These are phyloP conservation scores for Pseudanteris insignis DNA, from an alignment of 2,888 invertebrate genomes.

Conservation along the genomic window DNA sequence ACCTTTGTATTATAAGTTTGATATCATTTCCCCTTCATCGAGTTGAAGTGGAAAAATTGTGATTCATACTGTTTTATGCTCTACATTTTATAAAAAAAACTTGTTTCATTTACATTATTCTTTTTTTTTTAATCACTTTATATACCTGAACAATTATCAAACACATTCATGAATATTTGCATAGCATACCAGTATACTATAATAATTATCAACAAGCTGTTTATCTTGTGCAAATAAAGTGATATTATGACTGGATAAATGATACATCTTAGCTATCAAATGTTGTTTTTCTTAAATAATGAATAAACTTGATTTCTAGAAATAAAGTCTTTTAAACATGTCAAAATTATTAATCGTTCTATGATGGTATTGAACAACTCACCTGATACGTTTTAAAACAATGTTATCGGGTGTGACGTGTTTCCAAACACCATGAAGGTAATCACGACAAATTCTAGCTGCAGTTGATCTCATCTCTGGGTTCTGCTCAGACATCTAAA, in stretches of 20 bases:
- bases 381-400: slow-evolving; percentile 87
- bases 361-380: no score
- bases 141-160: not conserved
- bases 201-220: slow-evolving; percentile 8
- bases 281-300: no score
- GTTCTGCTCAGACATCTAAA: slow-evolving; percentile 74
- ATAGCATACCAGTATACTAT: slow-evolving; percentile 7
- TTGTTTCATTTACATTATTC: no score
- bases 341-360: no score
- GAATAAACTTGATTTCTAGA: no score
- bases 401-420: slow-evolving; percentile 80
- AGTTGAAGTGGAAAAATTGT: no score
- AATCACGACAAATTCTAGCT: slow-evolving; percentile 86
- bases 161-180: slow-evolving; percentile 9
- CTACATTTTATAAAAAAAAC: no score
- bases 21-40: no score
- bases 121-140: not conserved
- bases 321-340: no score
- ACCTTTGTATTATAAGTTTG: no score
- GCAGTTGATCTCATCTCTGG: slow-evolving; percentile 85
- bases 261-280: no score
- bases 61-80: no score
- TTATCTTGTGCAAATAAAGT: slow-evolving; percentile 1
- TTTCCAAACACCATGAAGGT: slow-evolving; percentile 91
- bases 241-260: slow-evolving; percentile 2